These are phyloP conservation scores for Zosterops lateralis DNA, from an alignment of 2,113 vertebrate genomes.

Conservation along the genomic window DNA sequence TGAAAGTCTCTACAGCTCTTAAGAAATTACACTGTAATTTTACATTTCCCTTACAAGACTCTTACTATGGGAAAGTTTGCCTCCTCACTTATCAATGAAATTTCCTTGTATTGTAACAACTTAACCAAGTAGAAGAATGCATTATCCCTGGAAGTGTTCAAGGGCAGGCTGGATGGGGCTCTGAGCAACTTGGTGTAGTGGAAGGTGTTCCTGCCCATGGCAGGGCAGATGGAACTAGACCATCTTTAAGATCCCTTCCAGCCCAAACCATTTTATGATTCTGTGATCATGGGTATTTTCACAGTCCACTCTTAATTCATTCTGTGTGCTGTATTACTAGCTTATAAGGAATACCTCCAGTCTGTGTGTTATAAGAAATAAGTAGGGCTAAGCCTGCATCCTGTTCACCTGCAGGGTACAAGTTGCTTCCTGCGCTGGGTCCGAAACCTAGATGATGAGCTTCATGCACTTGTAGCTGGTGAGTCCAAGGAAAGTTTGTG, in stretches of 20 bases:
- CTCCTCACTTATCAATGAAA: neutral
- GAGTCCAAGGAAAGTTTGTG: constrained; percentile 5
- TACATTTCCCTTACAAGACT: neutral
- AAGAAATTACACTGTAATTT: neutral
- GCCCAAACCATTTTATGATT: neutral
- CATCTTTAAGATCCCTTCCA: neutral
- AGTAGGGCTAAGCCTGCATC: neutral
- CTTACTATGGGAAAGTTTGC: neutral
- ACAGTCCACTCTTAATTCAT: neutral
- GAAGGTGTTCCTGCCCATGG: neutral
- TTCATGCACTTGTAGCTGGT: constrained; percentile 96
- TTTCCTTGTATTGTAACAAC: neutral
- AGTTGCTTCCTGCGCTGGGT: constrained; percentile 96
- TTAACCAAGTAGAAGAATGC: neutral
- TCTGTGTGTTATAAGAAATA: neutral
- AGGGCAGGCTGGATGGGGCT: neutral
- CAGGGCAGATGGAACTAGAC: rapidly evolving
- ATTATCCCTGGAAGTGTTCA: neutral
- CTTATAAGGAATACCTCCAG: neutral
- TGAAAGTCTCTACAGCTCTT: neutral
- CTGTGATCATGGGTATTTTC: neutral
- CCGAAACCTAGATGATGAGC: constrained; percentile 93
- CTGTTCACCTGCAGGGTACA: constrained; percentile 78
- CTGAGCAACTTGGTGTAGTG: neutral
- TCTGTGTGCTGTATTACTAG: neutral